Evolutionary conservation across 2,888 invertebrate genomes (phyloP).

Genomic region (Volucella inflata): DNA sequence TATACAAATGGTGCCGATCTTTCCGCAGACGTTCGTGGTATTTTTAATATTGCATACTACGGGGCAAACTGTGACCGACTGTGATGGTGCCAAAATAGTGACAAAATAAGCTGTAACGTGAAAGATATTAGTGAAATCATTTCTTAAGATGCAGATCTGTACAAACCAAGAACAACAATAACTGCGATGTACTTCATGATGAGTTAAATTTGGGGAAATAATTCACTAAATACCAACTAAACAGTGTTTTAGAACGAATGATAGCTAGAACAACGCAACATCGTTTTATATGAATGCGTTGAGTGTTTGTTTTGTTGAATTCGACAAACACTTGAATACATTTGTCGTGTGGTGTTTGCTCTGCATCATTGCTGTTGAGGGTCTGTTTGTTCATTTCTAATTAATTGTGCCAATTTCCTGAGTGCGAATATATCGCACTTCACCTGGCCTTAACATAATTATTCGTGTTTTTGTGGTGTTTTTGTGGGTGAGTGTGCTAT

Average conservation of each 20-base stretch:
- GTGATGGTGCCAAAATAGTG: neutral
- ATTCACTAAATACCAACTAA: neutral
- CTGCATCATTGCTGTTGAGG: neutral
- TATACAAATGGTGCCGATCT: neutral
- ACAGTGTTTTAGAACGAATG: neutral
- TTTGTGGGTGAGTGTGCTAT: no score
- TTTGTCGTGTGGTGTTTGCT: neutral
- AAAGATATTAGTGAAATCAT: neutral
- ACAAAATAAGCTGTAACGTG: neutral
- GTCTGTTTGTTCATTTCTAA: neutral
- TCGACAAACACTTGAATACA: conserved; percentile 5
- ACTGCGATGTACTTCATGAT: conserved; percentile 7
- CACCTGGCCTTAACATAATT: neutral
- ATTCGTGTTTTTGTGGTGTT: no score
- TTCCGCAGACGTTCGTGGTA: conserved; percentile 22
- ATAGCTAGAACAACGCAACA: neutral
- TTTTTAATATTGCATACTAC: conserved; percentile 8
- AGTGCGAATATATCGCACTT: neutral
- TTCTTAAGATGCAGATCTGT: neutral
- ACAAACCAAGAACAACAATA: conserved; percentile 26
- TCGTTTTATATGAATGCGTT: conserved; percentile 6
- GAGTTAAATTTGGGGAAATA: conserved; percentile 2
- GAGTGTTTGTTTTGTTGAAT: conserved; percentile 2
- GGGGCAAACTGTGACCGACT: neutral
- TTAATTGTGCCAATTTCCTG: conserved; percentile 14